Base-by-base conservation (phyloP, 1,140 invertebrate genomes). In the Bacillus rossius region DNA sequence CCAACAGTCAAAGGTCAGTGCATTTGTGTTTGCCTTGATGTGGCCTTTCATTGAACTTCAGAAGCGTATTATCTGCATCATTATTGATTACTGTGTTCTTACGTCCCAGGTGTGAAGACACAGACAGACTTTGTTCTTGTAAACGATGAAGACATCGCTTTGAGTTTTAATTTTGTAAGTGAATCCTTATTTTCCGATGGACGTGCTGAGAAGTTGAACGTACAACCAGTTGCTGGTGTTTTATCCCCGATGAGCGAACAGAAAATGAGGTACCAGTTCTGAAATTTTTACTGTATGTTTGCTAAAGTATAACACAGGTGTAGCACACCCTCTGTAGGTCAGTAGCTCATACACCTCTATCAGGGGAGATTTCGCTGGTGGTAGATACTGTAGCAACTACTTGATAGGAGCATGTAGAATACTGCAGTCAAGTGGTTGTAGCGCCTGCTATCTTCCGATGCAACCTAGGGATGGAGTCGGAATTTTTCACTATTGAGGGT, bases 91-190 rank as follows among this genome's bases (percentile, higher is more conserved):
- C 8, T 16, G 29, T 40, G 22, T 53, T 17, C 41, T 53, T 55
- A 40, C 16, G n/a, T 7, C 40, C 19, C 2, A 61, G 48, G 67
- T 2, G 16, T 64, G 2, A 69, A 63, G 42, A 61, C 68, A 3
- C 42, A 52, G 13, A 68, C 69, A 8, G 51, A 50, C 0, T 42
- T 73, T 0, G 54, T 34, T 5, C 57, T 78, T 13, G 55, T 64
- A 10, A 78, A 77, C 59, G 68, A 73, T 14, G 76, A 79, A 47
- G 42, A 68, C 26, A 55, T 71, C 48, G 29, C 59, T 8, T 52
- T 77, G 14, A 25, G 60, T 2, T 78, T 73, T 60, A 60, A 65
- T 8, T 66, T 78, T 25, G 8, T 62, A 2, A 56, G 65, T 2
- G 60, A 69, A 8, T 69, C 70, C 37, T 59, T 76, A 4, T 72